Percentiles rank a stretch among this genome's conserved stretches.
These are phyloP conservation scores for Troides helena DNA, from an alignment of 2,888 invertebrate species.

Conservation along the genomic window DNA sequence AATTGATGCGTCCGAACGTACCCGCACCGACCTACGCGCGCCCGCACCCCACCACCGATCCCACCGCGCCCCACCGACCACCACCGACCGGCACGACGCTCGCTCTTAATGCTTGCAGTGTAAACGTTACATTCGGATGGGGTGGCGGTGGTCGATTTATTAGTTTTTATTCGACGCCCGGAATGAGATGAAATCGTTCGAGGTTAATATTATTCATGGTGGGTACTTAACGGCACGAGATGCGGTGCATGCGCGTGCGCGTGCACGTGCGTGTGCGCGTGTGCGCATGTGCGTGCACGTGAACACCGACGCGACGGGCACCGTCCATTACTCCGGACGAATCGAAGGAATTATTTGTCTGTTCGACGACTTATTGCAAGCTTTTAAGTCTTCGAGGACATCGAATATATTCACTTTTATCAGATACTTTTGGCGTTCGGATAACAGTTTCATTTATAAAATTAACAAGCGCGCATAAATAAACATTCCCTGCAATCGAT, in stretches of 20 bases:
- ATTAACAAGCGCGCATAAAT: slow-evolving; percentile 15
- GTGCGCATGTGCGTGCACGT: slow-evolving; percentile 23
- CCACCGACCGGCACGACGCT: slow-evolving; percentile 36
- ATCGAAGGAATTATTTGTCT: slow-evolving; percentile 36
- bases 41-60: too few species aligned
- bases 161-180: slow-evolving; percentile 48
- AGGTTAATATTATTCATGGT: slow-evolving; percentile 67
- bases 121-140: slow-evolving; percentile 44
- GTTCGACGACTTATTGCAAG: slow-evolving; percentile 35
- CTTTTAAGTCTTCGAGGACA: slow-evolving; percentile 30
- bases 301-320: slow-evolving; percentile 20
- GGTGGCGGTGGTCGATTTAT: slow-evolving; percentile 39
- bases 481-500: not conserved
- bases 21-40: slow-evolving; percentile 30
- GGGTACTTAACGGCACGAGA: slow-evolving; percentile 39
- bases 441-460: slow-evolving; percentile 19
- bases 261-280: slow-evolving; percentile 1
- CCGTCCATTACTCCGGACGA: slow-evolving; percentile 31
- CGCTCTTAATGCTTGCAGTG: slow-evolving; percentile 40
- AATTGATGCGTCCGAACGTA: slow-evolving; percentile 57
- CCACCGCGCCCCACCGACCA: slow-evolving; percentile 30
- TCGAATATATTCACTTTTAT: slow-evolving; percentile 28
- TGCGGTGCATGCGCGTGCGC: slow-evolving; percentile 3
- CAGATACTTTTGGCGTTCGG: slow-evolving; percentile 17
- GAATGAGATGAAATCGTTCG: slow-evolving; percentile 49